A percentile compares a stretch with the other conserved stretches of the same genome.
These are phyloP conservation scores for Nematolebias whitei DNA, from an alignment of 2,113 vertebrate species.

Conservation along the genomic window DNA sequence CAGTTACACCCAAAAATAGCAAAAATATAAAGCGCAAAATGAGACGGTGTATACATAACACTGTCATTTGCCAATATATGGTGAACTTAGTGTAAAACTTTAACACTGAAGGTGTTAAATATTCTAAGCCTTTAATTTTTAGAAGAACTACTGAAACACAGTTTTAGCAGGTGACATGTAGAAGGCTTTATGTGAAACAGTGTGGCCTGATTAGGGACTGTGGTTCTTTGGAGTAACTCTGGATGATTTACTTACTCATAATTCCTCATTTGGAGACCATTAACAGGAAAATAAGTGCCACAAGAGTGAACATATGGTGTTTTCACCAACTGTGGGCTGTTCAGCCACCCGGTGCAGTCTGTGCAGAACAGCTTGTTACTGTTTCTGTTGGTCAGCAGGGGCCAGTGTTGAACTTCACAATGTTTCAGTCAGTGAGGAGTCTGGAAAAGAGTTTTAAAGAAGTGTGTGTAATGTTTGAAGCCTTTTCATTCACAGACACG, in stretches of 20 bases:
- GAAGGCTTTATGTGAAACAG: not conserved
- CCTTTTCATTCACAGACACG: too few relatives aligned
- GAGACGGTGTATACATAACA: too few relatives aligned
- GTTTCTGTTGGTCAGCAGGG: conserved; percentile 45
- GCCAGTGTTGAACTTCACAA: conserved; percentile 46
- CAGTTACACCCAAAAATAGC: too few relatives aligned
- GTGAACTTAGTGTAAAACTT: too few relatives aligned
- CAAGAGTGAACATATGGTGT: conserved; percentile 31
- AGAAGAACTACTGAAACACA: not conserved
- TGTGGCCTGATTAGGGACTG: not conserved
- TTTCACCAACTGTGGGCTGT: conserved; percentile 36
- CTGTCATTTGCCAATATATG: too few relatives aligned
- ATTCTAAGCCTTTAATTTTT: not conserved
- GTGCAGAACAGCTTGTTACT: conserved; percentile 5
- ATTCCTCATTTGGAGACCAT: conserved; percentile 4
- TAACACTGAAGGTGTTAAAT: too few relatives aligned
- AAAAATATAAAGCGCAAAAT: too few relatives aligned
- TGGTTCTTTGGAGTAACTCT: not conserved
- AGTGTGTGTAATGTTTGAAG: not conserved
- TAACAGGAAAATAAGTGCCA: conserved; percentile 30
- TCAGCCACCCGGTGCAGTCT: conserved; percentile 17
- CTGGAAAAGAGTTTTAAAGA: not conserved
- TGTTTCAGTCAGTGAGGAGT: not conserved
- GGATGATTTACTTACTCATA: not conserved
- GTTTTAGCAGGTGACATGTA: not conserved